Percentiles rank a stretch among this genome's conserved stretches.
Evolutionary conservation across 2,888 invertebrate species (phyloP).

Genomic region (Volucella inflata): DNA sequence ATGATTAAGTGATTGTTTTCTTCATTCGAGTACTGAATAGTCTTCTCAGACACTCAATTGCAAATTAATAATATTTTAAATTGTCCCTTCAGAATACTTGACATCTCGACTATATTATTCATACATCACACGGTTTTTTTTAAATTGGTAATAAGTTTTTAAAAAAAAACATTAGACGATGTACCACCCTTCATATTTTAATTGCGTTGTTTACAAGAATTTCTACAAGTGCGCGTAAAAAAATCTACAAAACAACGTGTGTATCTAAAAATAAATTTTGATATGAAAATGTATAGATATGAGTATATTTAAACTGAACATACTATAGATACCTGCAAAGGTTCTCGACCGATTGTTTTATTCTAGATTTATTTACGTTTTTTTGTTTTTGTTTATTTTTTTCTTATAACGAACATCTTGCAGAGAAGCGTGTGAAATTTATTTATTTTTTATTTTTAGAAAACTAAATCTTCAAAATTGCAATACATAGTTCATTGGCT

Average conservation of each 20-base stretch:
- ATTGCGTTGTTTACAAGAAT: slow-evolving; percentile 22
- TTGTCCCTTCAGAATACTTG: no score
- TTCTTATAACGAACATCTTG: background rate
- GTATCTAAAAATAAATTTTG: slow-evolving; percentile 21
- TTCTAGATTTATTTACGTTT: slow-evolving; percentile 5
- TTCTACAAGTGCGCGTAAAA: slow-evolving; percentile 5
- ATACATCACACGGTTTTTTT: no score
- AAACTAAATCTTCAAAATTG: slow-evolving; percentile 4
- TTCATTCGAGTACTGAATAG: no score
- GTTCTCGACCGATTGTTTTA: slow-evolving; percentile 46
- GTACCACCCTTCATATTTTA: background rate
- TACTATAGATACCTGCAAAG: background rate
- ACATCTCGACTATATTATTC: no score
- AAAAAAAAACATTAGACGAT: no score
- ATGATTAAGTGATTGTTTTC: no score
- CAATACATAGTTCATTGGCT: slow-evolving; percentile 1
- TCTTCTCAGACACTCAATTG: no score
- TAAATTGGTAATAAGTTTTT: background rate
- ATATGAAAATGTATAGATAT: background rate
- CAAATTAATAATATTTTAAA: no score
- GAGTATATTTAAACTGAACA: background rate
- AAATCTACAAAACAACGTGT: slow-evolving; percentile 2
- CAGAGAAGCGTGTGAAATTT: slow-evolving; percentile 6
- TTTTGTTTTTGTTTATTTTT: slow-evolving; percentile 2
- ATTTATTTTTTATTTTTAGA: background rate